Evolutionary conservation across 23 tunicate genomes (phyloP), one percentile per base, ranked within the genome.

Genomic region (Ciona savignyi): DNA sequence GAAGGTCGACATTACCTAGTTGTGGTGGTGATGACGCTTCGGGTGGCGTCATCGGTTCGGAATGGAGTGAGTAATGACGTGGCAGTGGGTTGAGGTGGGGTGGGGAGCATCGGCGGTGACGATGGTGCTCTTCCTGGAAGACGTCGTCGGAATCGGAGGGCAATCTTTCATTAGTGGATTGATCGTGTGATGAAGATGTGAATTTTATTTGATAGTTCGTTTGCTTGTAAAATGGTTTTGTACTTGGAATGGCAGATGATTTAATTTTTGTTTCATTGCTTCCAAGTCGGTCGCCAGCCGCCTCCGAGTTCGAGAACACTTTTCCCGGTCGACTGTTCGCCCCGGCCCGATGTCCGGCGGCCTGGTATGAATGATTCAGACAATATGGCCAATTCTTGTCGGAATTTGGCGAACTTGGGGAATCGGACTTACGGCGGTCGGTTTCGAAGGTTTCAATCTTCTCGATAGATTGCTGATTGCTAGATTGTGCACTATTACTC

Each of bases 131-230:
- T 2, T 69, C 73, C 29, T 34, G 73, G 25, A 69, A 69, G 9
- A 69, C 73, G 34, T 69, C 73, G 51, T 69, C 73, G 51, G 73
- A 2, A 33, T 69, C 73, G 1, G 73, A 33, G 56, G 56, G 15
- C 15, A 15, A 42, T 42, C 56, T 42, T 42, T 42, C 56, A 6
- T 42, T 42, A 6, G n/a, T n/a, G n/a, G n/a, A n/a, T n/a, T n/a
- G n/a, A n/a, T n/a, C n/a, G n/a, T n/a, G n/a, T n/a, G n/a, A n/a
- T n/a, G n/a, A n/a, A n/a, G n/a, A n/a, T n/a, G n/a, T n/a, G n/a
- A n/a, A n/a, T n/a, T n/a, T n/a, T n/a, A n/a, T n/a, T n/a, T n/a
- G n/a, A n/a, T n/a, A n/a, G n/a, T n/a, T n/a, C n/a, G n/a, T n/a
- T n/a, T n/a, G n/a, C n/a, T n/a, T n/a, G n/a, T n/a, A n/a, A n/a